Base-by-base conservation (phyloP, 2,113 vertebrate genomes). In the Struthidea cinerea region DNA sequence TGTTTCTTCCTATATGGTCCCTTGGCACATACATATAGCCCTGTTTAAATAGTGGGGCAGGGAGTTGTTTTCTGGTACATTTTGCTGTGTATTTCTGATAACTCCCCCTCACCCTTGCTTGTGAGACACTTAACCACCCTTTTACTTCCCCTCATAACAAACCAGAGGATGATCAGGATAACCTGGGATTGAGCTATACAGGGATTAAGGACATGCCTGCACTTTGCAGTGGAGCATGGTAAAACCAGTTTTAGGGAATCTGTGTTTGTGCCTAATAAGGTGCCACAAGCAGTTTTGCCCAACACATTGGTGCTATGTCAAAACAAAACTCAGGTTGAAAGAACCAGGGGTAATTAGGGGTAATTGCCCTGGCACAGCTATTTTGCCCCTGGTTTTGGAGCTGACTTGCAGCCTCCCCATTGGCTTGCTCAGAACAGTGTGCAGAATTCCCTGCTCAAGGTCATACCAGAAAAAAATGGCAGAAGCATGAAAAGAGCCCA, bases 301-400 rank as follows among this genome's bases (percentile, higher is more conserved):
- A 26, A 18, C 8, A 28, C 68, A 14, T 0, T 0, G 5, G 28
- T 22, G 33, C 59, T 37, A 3, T 8, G 68, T 81, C 64, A 76
- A 33, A 19, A n/a, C 30, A 21, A 68, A 60, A 4, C 35, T 69
- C 32, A 32, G n/a, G 30, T 19, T 61, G 41, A 47, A 33, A 76
- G 39, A 11, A 7, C 0, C 35, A 69, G 32, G 46, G 37, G 33
- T 55, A 33, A 75, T 63, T 67, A 67, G 30, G 7, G 24, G 16
- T 39, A 3, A 2, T 46, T 42, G 69, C 22, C 80, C 77, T 69
- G 33, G 41, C 63, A 64, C 1, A 7, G 28, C 30, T 75, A 3
- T 30, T 63, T 46, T 56, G 47, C 41, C 44, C 19, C 46, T 68
- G 37, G 0, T 80, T 76, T 83, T 80, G 67, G 53, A 68, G 63